Base-by-base conservation (phyloP, 1,140 invertebrate genomes). In the Bombus soroeensis region DNA sequence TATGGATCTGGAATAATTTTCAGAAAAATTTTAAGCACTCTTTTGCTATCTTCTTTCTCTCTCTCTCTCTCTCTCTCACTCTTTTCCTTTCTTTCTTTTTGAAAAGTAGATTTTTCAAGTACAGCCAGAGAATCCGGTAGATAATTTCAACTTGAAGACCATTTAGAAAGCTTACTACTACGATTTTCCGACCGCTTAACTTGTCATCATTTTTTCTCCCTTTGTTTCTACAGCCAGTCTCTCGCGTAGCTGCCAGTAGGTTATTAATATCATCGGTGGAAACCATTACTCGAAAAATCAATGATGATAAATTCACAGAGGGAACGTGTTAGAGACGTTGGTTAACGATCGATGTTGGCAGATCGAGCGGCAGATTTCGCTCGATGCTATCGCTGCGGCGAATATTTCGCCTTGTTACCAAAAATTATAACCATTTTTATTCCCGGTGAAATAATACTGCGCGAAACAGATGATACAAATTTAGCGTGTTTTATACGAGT, bases 61-160 rank as follows among this genome's bases (percentile, higher is more conserved):
- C n/a, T 12, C 28, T 32, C 0, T 9, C 15, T 47, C 2, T 64
- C 28, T 13, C 6, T n/a, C n/a, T 12, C 28, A 15, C 0, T 9
- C 1, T 34, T 53, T 34, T 34, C 25, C 3, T 37, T 25, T 2
- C 12, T 15, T 47, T 59, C 9, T 37, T 53, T 59, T 37, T 59
- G 37, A 43, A 32, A 78, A 64, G 81, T 62, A 70, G 25, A 62
- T n/a, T 53, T 37, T 87, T 66, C 37, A 28, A 37, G n/a, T 28
- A 62, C 18, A 25, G 37, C 32, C 39, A 66, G 25, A 80, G 39
- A 62, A 75, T 28, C 32, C 34, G 8, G 37, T 57, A 72, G 34
- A 87, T 83, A 43, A 88, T 87, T 74, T 87, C 32, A 72, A 57
- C 18, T 47, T 18, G 59, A 86, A 22, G 25, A 32, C 41, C 47